Evolutionary conservation across 2,113 vertebrate species (phyloP).

Genomic region (Alaudala cheleensis): DNA sequence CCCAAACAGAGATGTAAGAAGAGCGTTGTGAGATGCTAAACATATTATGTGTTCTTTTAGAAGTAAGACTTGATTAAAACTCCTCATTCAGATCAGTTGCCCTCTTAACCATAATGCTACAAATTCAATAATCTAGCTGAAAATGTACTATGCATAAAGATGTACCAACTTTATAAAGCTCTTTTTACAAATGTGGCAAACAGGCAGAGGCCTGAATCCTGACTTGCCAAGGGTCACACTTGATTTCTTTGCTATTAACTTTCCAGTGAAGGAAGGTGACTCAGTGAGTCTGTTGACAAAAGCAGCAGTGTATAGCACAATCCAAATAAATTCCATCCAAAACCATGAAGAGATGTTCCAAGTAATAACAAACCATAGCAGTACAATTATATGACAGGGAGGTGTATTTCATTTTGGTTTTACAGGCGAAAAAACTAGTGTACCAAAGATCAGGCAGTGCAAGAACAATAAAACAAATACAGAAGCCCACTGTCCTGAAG

Average conservation of each 20-base stretch:
- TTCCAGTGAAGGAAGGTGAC: not conserved
- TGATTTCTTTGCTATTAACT: not conserved
- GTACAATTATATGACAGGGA: not conserved
- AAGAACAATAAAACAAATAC: not conserved
- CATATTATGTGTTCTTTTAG: not conserved
- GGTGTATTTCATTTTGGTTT: not conserved
- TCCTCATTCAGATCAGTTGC: not conserved
- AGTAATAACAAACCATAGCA: not conserved
- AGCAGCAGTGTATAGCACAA: not conserved
- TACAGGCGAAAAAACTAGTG: not conserved
- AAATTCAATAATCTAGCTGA: not conserved
- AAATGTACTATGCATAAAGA: not conserved
- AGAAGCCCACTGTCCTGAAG: not conserved
- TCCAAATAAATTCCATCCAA: not conserved
- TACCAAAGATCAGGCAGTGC: not conserved
- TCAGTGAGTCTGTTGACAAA: not conserved
- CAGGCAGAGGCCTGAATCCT: not conserved
- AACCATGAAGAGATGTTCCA: not conserved
- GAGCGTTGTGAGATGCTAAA: not conserved
- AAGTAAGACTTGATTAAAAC: not conserved
- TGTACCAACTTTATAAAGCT: not conserved
- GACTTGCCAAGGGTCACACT: not conserved
- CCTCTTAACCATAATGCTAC: not conserved
- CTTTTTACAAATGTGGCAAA: not conserved
- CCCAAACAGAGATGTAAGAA: not conserved